These are phyloP conservation scores for Caenorhabditis plicata DNA, from an alignment of 2,888 invertebrate species.

Conservation along the genomic window DNA sequence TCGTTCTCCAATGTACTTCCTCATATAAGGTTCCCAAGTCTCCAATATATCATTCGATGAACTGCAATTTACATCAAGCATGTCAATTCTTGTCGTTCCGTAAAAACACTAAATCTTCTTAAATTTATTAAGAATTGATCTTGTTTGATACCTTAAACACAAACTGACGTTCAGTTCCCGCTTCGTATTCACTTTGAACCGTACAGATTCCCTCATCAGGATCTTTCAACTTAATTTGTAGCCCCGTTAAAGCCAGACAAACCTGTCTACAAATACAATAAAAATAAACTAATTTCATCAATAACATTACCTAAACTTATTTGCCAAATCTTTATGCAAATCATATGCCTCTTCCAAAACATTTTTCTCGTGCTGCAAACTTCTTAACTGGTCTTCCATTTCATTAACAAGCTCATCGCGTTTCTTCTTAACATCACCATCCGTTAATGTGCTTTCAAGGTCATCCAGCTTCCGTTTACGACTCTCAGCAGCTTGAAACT, in stretches of 20 bases:
- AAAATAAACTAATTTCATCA: background rate
- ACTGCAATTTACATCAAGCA: constrained; percentile 25
- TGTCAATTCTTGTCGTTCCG: constrained; percentile 20
- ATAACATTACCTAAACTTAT: constrained; percentile 15
- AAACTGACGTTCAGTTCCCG: constrained; percentile 15
- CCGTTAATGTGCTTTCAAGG: constrained; percentile 2
- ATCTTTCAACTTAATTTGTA: constrained; percentile 41
- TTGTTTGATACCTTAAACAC: constrained; percentile 26
- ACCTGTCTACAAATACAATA: constrained; percentile 19
- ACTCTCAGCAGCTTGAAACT: constrained; percentile 20
- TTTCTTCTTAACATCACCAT: constrained; percentile 6
- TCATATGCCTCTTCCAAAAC: constrained; percentile 22
- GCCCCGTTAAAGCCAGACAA: constrained; percentile 37
- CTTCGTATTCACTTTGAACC: constrained; percentile 40
- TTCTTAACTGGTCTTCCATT: constrained; percentile 17
- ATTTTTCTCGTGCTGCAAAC: constrained; percentile 20
- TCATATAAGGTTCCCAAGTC: constrained; percentile 32
- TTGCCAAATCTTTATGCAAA: constrained; percentile 22
- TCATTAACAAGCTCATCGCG: constrained; percentile 12
- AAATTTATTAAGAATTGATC: background rate
- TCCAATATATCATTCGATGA: constrained; percentile 15
- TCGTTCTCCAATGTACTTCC: constrained; percentile 40
- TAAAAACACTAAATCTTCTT: constrained; percentile 23
- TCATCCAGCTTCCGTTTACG: constrained; percentile 21
- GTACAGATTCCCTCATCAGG: constrained; percentile 33